Base-by-base conservation (phyloP, 2,888 invertebrate genomes). In the Dendrolimus houi region DNA sequence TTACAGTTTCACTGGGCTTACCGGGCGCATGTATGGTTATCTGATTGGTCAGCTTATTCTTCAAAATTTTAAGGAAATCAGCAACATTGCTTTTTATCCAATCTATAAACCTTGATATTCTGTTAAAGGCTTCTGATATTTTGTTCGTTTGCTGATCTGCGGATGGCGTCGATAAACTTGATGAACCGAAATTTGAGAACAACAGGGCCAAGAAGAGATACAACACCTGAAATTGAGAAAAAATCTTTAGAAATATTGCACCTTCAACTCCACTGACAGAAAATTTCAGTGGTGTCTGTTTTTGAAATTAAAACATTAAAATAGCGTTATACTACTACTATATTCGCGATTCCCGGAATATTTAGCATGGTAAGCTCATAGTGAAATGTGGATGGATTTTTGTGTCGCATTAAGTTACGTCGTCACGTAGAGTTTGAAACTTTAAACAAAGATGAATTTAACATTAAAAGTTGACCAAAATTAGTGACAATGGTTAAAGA, bases 181-280 rank as follows among this genome's bases (percentile, higher is more conserved):
- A 98, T 68, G 98, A 98, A 83, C 99, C 98, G 85, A 99, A 99
- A 91, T 98, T 98, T 91, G 97, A 97, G 94, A 99, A 96, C 93
- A 99, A 95, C 95, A 99, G 94, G 91, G 99, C 99, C 93, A 99
- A 96, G 96, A 99, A 99, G 83, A 99, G 96, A 92, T 99, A 99
- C 83, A 99, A 94, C 76, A 99, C 98, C 98, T 98, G 87, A 12
- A 47, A 47, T 10, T 0, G 40, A 9, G 14, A n/a, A 29, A 14
- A 9, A 0, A 47, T 47, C 10, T 47, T 29, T 29, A 29, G 3
- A 29, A 29, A 29, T 29, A 29, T 29, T 29, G 29, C 2, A 29
- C 29, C 29, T 29, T 29, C 29, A 29, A 29, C 29, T 29, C 1
- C 1, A 29, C 29, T 29, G 29, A 29, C 29, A 29, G 29, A 3